Evolutionary conservation across 1,140 invertebrate genomes (phyloP), one percentile per base, ranked within the genome.

Genomic region (Calycopis cecrops): DNA sequence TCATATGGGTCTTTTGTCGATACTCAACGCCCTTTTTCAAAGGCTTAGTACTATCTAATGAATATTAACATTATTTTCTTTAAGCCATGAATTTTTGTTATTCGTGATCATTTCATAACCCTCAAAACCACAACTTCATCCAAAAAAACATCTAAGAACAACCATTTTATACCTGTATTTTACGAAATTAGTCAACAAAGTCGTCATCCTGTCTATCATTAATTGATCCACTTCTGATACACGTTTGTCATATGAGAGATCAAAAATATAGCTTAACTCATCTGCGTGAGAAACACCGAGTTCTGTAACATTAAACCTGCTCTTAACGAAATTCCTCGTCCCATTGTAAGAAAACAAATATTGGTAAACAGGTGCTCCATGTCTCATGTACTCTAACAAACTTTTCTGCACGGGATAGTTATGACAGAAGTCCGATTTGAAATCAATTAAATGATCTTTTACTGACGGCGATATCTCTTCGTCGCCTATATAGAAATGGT

Each of bases 131-230:
- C 1, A 0, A 3, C 21, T 18, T 48, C 0, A 28, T 9, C 9
- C 3, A 9, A 12, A 16, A 10, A 12, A 10, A 16, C 9, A 12
- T 9, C 9, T 3, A 47, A 2, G 12, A 9, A 12, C 9, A 8
- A 11, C 9, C 1, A 4, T 4, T 18, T n/a, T 28, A 33, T 35
- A 50, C 48, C 48, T 35, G 33, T 16, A 50, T 50, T 50, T 50
- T 14, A 17, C 48, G 14, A 50, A 50, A 28, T 50, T 50, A 8
- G 48, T 35, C 28, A 8, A 50, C 7, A 50, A 9, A 21, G 37
- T 53, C 3, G 51, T 53, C 11, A 53, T 42, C 9, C 51, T 53
- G 12, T 53, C 38, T 28, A 53, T 53, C 11, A 53, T 9, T 11
- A 53, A 21, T 21, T 42, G 51, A 21, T 53, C 51, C 4, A 28